phyloP scores from a whole-genome alignment of 2,113 vertebrate species.

The Penelope pileata region DNA sequence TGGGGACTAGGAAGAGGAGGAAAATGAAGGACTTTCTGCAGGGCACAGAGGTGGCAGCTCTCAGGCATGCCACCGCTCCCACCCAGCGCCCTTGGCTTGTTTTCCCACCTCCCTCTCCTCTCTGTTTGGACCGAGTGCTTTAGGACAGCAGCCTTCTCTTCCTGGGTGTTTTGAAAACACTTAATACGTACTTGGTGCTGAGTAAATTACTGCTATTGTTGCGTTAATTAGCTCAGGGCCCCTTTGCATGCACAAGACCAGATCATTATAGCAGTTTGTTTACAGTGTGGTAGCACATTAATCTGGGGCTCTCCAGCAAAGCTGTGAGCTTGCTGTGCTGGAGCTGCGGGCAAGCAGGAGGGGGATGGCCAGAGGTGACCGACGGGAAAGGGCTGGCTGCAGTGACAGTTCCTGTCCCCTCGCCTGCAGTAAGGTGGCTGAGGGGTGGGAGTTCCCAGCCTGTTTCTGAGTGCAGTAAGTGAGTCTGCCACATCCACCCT shows the following conservation, averaged over 20 bases:
- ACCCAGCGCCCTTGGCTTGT: accelerated
- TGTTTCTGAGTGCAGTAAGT: background rate
- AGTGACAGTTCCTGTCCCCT: background rate
- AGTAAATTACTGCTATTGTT: background rate
- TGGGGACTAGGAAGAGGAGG: background rate
- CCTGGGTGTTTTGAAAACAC: background rate
- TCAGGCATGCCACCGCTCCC: background rate
- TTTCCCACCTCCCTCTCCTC: background rate
- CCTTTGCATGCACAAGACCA: background rate
- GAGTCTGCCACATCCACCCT: background rate
- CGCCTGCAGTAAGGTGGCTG: accelerated
- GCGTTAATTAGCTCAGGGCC: background rate
- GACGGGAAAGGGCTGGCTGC: background rate
- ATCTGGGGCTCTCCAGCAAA: background rate
- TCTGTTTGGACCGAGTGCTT: background rate
- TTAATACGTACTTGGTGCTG: background rate
- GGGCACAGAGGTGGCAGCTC: background rate
- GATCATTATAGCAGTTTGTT: background rate
- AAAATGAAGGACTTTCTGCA: background rate
- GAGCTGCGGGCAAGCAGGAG: background rate
- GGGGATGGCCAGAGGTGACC: background rate
- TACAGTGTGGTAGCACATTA: background rate
- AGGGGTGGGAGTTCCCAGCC: background rate
- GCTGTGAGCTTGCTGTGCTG: background rate
- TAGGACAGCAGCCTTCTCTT: background rate